Conservation (phyloP, 2,888 invertebrate species). For the Lissonota sp. region DNA sequence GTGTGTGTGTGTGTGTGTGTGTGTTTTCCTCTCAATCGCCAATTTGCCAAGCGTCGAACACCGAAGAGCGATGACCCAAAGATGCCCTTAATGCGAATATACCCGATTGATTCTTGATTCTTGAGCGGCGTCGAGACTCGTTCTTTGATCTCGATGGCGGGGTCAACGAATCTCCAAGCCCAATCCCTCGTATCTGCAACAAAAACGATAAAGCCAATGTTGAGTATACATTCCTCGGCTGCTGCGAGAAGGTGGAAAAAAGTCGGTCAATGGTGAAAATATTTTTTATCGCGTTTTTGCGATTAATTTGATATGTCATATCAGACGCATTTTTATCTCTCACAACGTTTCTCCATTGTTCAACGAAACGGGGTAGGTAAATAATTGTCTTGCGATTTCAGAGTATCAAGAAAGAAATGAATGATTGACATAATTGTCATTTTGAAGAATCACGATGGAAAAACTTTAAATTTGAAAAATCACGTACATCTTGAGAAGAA, state of each 20-base stretch:
- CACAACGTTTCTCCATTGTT: no score
- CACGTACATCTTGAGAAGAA: no score
- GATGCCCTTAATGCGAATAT: conserved; percentile 14
- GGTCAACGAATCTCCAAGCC: conserved; percentile 48
- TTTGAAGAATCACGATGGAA: no score
- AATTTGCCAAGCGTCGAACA: no score
- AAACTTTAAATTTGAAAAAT: no score
- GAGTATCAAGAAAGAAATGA: no score
- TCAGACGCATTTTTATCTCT: neutral
- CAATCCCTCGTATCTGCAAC: conserved; percentile 57
- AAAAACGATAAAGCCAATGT: conserved; percentile 38
- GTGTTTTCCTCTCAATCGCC: conserved; percentile 50
- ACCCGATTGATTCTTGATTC: conserved; percentile 44
- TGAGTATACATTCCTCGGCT: conserved; percentile 21
- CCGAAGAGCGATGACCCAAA: conserved; percentile 48
- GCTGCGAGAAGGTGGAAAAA: neutral
- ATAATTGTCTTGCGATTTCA: no score
- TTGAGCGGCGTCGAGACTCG: conserved; percentile 48
- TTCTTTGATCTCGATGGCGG: conserved; percentile 54
- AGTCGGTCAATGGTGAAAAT: conserved; percentile 18
- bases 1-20: conserved; percentile 15
- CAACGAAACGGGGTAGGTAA: no score
- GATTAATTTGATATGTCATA: neutral
- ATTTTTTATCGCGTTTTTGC: conserved; percentile 2
- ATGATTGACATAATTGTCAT: no score